Evolutionary conservation across 2,797 vertebrate species (phyloP).

Genomic region (Sternotherus odoratus): DNA sequence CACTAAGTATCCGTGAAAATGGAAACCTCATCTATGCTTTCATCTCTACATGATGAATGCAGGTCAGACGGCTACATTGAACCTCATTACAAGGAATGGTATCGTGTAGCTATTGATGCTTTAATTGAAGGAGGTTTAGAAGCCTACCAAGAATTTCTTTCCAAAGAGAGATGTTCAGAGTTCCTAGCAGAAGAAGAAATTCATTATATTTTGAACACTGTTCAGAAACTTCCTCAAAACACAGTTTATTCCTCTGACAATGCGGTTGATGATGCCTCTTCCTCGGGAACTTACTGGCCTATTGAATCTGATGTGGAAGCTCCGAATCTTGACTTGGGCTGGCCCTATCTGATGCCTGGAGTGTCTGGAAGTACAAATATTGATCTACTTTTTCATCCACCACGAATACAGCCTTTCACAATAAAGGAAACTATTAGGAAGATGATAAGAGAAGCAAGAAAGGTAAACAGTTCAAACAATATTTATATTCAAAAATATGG

Average conservation of each 20-base stretch:
- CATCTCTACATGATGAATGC: constrained; percentile 89
- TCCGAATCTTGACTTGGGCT: constrained; percentile 95
- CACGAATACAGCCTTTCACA: constrained; percentile 90
- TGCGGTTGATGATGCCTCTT: constrained; percentile 83
- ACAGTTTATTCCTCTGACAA: constrained; percentile 79
- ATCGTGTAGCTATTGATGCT: constrained; percentile 91
- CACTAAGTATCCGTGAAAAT: constrained; percentile 74
- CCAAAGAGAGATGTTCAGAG: constrained; percentile 86
- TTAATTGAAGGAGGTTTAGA: constrained; percentile 87
- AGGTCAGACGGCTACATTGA: constrained; percentile 90
- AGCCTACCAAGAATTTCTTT: constrained; percentile 90
- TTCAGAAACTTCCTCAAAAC: constrained; percentile 79
- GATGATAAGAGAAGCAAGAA: constrained; percentile 92
- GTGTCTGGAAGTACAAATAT: constrained; percentile 87
- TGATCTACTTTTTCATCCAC: constrained; percentile 93
- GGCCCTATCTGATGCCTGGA: constrained; percentile 89
- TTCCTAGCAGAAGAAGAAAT: constrained; percentile 94
- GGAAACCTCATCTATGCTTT: constrained; percentile 90
- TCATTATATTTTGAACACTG: constrained; percentile 87
- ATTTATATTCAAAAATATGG: background rate
- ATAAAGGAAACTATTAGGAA: constrained; percentile 96
- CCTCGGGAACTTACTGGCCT: constrained; percentile 97
- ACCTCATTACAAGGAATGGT: constrained; percentile 95
- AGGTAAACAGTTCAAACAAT: constrained; percentile 84
- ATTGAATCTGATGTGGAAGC: constrained; percentile 91